phyloP scores from a whole-genome alignment of 2,113 vertebrate species.

The Leucopsar rothschildi region DNA sequence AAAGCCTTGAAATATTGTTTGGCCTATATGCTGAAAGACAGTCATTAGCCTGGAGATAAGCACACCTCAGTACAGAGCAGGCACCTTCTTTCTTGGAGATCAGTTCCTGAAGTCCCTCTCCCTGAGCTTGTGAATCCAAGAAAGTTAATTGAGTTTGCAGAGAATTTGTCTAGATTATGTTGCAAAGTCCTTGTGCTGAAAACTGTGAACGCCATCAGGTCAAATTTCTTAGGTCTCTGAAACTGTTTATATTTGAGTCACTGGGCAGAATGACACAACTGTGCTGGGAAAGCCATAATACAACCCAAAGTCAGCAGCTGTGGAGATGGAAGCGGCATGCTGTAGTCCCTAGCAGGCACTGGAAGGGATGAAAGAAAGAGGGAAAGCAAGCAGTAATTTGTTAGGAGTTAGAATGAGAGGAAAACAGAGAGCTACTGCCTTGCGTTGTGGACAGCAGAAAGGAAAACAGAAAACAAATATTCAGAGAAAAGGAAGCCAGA shows the following conservation, averaged over 20 bases:
- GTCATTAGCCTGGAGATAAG: not conserved
- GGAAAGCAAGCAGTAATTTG: not conserved
- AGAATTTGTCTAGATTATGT: not conserved
- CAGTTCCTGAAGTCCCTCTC: not conserved
- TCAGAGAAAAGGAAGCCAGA: not conserved
- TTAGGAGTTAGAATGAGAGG: not conserved
- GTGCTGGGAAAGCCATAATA: not conserved
- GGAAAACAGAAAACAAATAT: not conserved
- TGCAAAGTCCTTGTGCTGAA: not conserved
- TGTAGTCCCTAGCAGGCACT: not conserved
- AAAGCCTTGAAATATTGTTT: not conserved
- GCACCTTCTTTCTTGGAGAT: not conserved
- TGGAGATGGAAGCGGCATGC: accelerated
- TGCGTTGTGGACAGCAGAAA: not conserved
- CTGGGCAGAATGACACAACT: not conserved
- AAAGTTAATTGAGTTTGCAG: not conserved
- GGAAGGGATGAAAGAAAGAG: not conserved
- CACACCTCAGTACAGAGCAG: not conserved
- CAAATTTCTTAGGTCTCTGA: not conserved
- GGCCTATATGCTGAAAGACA: not conserved
- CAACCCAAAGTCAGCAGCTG: accelerated
- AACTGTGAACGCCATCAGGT: not conserved
- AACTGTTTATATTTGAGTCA: not conserved
- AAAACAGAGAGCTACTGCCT: not conserved
- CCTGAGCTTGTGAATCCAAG: not conserved